Base-by-base conservation (phyloP, 1,140 invertebrate species). In the Drosophila grimshawi region DNA sequence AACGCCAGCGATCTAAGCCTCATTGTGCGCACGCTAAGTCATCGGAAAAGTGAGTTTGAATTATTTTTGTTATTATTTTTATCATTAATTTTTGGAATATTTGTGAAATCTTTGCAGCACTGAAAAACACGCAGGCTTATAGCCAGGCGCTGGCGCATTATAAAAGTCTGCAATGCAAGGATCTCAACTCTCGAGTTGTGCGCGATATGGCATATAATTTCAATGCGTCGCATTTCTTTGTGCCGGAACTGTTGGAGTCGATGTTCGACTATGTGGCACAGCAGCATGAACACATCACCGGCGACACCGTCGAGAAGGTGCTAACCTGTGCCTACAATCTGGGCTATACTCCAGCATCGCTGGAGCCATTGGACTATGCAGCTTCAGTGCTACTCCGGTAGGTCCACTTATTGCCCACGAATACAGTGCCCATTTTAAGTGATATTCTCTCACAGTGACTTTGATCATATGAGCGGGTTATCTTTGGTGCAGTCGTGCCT, bases 251-350 rank as follows among this genome's bases (percentile, higher is more conserved):
- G 43, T 52, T 93, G 3, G 93, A 94, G 52, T 81, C 86, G 11
- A 91, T 93, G 78, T 91, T 90, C 4, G 80, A 86, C 4, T 94
- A 94, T 79, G 63, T 94, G 19, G 63, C 92, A 2, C 64, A 91
- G 6, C 76, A 93, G 52, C 80, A 91, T 46, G 65, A 90, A 3
- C 78, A 90, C 71, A 68, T 94, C 11, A 78, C 92, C 0, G 93
- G 93, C 4, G 93, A 93, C 49, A 93, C 93, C 45, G 93, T 92
- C 6, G 93, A 93, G 68, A 94, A 93, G 80, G 79, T 94, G 2
- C 59, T 94, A 4, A 92, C 80, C n/a, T 91, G 93, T 45, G 91
- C 92, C 39, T 94, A 93, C 67, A 88, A 86, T 53, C 63, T 94
- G 5, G 94, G 93, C 30, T 94, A 94, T 72, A 76, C 86, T 5